Conservation (phyloP, 2,113 vertebrate genomes). For the Calypte anna region DNA sequence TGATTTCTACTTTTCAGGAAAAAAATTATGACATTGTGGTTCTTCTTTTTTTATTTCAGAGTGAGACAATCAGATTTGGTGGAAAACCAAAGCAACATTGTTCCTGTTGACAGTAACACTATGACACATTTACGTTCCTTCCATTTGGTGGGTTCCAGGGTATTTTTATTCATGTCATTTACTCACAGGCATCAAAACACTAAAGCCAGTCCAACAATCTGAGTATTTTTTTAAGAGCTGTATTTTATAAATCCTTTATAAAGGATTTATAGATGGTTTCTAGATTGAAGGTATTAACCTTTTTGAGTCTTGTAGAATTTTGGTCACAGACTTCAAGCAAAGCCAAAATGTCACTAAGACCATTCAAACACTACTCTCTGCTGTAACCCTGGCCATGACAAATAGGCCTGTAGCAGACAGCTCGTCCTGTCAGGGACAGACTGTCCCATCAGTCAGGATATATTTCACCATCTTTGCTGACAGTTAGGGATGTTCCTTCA, state of each 20-base stretch:
- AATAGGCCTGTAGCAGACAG: neutral
- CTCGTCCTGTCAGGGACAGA: neutral
- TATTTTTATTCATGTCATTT: neutral
- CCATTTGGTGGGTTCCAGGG: neutral
- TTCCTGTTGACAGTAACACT: neutral
- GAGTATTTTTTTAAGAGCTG: neutral
- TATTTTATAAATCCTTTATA: constrained; percentile 6
- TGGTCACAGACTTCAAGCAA: neutral
- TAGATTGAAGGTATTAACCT: neutral
- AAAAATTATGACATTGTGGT: neutral
- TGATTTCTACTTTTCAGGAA: neutral
- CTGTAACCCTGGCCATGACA: neutral
- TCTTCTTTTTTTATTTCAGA: constrained; percentile 9
- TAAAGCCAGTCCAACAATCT: neutral
- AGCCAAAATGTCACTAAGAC: neutral
- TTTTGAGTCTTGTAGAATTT: neutral
- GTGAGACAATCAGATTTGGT: neutral
- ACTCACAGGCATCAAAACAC: neutral
- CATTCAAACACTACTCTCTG: neutral
- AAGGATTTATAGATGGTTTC: neutral
- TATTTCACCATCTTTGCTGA: neutral
- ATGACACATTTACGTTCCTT: neutral
- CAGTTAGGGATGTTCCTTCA: neutral
- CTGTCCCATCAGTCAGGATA: rapidly evolving
- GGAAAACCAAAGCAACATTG: neutral